Evolutionary conservation across 2,797 vertebrate species (phyloP).

Genomic region (Chrysocyon brachyurus): DNA sequence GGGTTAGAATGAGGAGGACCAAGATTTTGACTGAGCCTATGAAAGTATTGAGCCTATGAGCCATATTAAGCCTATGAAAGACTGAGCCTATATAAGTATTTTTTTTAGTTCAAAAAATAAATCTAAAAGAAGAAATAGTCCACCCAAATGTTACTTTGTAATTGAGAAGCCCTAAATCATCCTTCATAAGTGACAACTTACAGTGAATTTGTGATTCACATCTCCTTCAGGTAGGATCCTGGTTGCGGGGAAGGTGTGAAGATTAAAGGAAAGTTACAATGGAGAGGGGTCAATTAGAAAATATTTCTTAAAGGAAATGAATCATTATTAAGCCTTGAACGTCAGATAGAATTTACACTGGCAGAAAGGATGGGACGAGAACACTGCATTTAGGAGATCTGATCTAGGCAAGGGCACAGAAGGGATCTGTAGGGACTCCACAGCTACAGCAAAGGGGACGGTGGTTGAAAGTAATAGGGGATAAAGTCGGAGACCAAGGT

Average conservation of each 20-base stretch:
- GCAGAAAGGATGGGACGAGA: neutral
- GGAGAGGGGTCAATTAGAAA: slow-evolving; percentile 17
- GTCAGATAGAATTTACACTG: neutral
- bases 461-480: neutral
- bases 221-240: neutral
- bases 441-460: neutral
- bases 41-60: neutral
- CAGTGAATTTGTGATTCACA: neutral
- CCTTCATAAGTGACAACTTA: slow-evolving; percentile 33
- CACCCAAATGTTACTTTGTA: slow-evolving; percentile 26
- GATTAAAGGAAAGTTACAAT: neutral
- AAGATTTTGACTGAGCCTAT: neutral
- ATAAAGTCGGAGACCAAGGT: neutral
- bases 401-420: neutral
- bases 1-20: neutral
- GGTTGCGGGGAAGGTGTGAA: neutral
- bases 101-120: slow-evolving; percentile 39
- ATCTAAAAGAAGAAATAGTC: neutral
- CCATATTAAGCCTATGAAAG: neutral
- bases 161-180: neutral
- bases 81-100: neutral
- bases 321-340: slow-evolving; percentile 33
- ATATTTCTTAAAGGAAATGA: slow-evolving; percentile 15
- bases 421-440: neutral
- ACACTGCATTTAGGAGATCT: neutral